These are phyloP conservation scores for Lanius ludovicianus DNA, from an alignment of 2,113 vertebrate species.

Conservation along the genomic window DNA sequence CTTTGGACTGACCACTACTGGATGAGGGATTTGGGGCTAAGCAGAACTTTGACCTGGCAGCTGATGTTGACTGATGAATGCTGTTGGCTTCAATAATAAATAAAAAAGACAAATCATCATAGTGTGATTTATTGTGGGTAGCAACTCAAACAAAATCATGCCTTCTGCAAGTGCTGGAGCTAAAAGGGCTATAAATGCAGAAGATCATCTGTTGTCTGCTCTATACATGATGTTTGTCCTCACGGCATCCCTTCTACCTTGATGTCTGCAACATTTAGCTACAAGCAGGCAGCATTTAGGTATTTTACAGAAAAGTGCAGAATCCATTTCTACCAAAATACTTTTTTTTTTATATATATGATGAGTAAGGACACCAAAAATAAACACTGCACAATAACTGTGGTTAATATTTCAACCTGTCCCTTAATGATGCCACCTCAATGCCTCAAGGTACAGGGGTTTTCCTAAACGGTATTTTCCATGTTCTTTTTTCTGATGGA, in stretches of 20 bases:
- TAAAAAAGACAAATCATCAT: background rate
- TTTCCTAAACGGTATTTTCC: background rate
- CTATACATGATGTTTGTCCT: background rate
- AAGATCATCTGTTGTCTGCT: background rate
- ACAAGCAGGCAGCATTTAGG: background rate
- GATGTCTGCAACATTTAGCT: background rate
- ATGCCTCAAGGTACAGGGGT: background rate
- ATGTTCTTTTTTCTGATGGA: background rate
- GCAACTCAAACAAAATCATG: background rate
- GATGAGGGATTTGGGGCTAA: background rate
- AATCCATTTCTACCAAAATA: background rate
- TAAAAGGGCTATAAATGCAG: background rate
- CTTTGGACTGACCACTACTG: background rate
- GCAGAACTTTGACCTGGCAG: background rate
- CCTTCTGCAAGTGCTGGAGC: background rate
- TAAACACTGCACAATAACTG: background rate
- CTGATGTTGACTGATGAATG: background rate
- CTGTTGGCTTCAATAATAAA: background rate
- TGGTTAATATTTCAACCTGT: constrained; percentile 7
- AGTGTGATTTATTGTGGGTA: background rate
- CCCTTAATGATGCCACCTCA: background rate
- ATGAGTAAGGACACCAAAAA: background rate
- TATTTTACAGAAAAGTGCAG: background rate
- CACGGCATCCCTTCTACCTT: background rate
- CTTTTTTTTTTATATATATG: background rate